Conservation (phyloP, 2,888 invertebrate genomes). For the Melinaea marsaeus region DNA sequence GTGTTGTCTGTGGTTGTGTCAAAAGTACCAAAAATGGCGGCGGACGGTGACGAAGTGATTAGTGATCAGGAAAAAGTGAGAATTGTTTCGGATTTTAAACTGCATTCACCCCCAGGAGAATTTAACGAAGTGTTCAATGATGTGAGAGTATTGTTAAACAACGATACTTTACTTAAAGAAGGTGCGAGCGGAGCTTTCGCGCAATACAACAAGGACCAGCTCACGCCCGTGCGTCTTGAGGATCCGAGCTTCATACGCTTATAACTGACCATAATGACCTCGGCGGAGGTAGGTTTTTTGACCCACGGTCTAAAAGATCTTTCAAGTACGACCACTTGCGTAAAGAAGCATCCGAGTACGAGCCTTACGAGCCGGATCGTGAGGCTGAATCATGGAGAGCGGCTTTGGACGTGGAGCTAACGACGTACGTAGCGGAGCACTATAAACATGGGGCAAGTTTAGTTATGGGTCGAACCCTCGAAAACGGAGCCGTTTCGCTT, state of each 20-base stretch:
- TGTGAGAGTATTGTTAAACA: slow-evolving; percentile 93
- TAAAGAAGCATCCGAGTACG: slow-evolving; percentile 96
- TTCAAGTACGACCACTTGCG: slow-evolving; percentile 98
- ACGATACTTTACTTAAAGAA: slow-evolving; percentile 96
- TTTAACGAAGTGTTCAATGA: slow-evolving; percentile 99
- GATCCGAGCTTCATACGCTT: slow-evolving; percentile 91
- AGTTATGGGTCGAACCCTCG: slow-evolving; percentile 79
- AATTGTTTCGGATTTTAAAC: slow-evolving; percentile 98
- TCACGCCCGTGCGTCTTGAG: slow-evolving; percentile 98
- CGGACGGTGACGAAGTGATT: slow-evolving; percentile 89
- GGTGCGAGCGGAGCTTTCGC: slow-evolving; percentile 97
- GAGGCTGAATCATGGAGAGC: slow-evolving; percentile 90
- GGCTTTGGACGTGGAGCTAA: slow-evolving; percentile 92
- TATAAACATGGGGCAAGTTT: slow-evolving; percentile 94
- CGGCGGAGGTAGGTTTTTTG: slow-evolving; percentile 94
- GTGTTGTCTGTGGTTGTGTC: slow-evolving; percentile 31
- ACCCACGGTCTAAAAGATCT: slow-evolving; percentile 95
- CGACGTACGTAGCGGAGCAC: slow-evolving; percentile 94
- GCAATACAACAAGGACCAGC: slow-evolving; percentile 99
- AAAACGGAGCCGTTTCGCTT: slow-evolving; percentile 85
- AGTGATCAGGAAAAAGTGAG: slow-evolving; percentile 95
- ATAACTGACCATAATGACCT: slow-evolving; percentile 99
- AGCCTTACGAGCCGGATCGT: slow-evolving; percentile 85
- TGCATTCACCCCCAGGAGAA: slow-evolving; percentile 99
- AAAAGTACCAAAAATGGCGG: slow-evolving; percentile 86